Conservation (phyloP, 2,888 invertebrate genomes). For the Dinocampus coccinellae region DNA sequence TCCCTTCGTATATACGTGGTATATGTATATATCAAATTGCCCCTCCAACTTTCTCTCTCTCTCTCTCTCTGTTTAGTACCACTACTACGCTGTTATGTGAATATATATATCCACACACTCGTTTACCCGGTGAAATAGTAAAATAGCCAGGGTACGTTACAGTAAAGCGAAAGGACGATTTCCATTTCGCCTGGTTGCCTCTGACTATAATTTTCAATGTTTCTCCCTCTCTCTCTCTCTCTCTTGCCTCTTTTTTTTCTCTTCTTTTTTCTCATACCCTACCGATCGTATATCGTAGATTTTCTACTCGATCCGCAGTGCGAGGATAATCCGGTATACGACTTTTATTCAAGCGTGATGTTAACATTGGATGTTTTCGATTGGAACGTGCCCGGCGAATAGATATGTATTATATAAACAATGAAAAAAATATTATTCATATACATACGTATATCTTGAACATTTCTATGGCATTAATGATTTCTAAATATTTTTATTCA, state of each 20-base stretch:
- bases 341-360: slow-evolving; percentile 30
- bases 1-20: slow-evolving; percentile 18
- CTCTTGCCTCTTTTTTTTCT: slow-evolving; percentile 1
- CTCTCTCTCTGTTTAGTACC: too few relatives aligned
- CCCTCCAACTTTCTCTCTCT: slow-evolving; percentile 9
- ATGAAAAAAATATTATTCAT: neutral
- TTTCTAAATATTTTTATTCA: neutral
- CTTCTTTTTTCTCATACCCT: too few relatives aligned
- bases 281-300: slow-evolving; percentile 30
- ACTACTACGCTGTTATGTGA: too few relatives aligned
- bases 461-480: neutral
- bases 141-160: neutral
- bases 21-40: neutral
- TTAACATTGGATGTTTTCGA: slow-evolving; percentile 8
- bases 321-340: slow-evolving; percentile 22
- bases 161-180: slow-evolving; percentile 32
- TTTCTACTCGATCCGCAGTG: slow-evolving; percentile 13
- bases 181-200: slow-evolving; percentile 33
- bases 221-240: slow-evolving; percentile 15
- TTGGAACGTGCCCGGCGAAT: neutral
- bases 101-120: neutral
- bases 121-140: neutral
- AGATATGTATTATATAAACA: neutral
- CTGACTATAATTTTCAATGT: slow-evolving; percentile 36
- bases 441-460: too few relatives aligned